These are phyloP conservation scores for Bufo bufo DNA, from an alignment of 2,113 vertebrate species.

Conservation along the genomic window DNA sequence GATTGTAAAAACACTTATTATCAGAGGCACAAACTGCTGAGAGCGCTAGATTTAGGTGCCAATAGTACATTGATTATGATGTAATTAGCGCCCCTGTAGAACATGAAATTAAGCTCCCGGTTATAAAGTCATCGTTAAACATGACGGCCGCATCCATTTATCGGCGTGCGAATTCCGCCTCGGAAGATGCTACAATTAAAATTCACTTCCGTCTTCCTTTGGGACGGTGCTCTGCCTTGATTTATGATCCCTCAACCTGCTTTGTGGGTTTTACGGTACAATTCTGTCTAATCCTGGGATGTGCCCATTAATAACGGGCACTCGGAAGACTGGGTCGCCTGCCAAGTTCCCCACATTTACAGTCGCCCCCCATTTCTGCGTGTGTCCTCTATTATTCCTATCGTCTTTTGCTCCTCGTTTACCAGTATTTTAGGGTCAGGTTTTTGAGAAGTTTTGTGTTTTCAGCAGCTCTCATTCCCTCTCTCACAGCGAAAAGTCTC, in stretches of 20 bases:
- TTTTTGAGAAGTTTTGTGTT: neutral
- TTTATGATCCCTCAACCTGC: neutral
- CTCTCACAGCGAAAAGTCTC: neutral
- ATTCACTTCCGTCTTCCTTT: neutral
- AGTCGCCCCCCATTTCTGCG: neutral
- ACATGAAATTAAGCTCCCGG: neutral
- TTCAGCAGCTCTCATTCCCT: neutral
- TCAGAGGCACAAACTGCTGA: neutral
- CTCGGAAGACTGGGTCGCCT: neutral
- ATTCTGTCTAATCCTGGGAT: neutral
- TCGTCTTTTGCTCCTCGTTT: neutral
- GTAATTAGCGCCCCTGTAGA: neutral
- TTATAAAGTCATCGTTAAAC: constrained; percentile 22
- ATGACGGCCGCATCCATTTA: neutral
- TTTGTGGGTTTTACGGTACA: neutral
- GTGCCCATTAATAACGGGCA: neutral
- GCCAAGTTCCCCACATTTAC: neutral
- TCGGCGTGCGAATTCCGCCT: neutral
- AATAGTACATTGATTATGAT: constrained; percentile 27
- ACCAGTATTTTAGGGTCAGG: neutral
- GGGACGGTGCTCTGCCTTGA: neutral
- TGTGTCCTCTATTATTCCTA: neutral
- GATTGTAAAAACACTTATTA: neutral
- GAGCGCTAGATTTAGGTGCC: neutral
- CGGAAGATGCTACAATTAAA: neutral